Percentiles rank a stretch among this genome's conserved stretches.
phyloP scores from a whole-genome alignment of 2,797 vertebrate genomes.

The Anas acuta region DNA sequence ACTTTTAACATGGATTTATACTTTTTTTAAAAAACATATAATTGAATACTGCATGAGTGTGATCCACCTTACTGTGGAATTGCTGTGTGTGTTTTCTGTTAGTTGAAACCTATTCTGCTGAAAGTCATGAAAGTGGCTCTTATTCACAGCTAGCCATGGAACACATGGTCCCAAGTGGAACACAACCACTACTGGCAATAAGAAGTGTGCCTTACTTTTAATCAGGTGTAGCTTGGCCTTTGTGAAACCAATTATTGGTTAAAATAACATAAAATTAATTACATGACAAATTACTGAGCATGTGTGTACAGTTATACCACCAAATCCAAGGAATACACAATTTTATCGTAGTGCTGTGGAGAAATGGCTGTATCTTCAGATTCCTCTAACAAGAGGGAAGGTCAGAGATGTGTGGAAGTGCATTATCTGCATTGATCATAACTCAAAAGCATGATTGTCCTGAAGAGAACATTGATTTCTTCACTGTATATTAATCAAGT shows the following conservation, averaged over 20 bases:
- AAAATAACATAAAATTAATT: not conserved
- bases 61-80: not conserved
- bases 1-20: not conserved
- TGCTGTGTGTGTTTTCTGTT: not conserved
- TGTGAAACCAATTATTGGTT: not conserved
- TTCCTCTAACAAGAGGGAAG: not conserved
- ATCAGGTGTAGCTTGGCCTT: not conserved
- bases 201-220: not conserved
- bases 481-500: constrained; percentile 37
- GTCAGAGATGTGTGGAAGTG: constrained; percentile 35
- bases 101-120: not conserved
- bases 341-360: not conserved
- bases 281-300: not conserved
- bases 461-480: constrained; percentile 56
- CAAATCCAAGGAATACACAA: not conserved
- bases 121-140: not conserved
- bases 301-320: not conserved
- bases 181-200: not conserved
- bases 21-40: not conserved
- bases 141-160: not conserved
- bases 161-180: not conserved
- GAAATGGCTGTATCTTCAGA: not conserved
- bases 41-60: not conserved
- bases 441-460: constrained; percentile 42
- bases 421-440: constrained; percentile 53